A percentile compares a stretch with the other conserved stretches of the same genome.
phyloP scores from a whole-genome alignment of 2,888 invertebrate genomes.

The Drosophila planitibia region DNA sequence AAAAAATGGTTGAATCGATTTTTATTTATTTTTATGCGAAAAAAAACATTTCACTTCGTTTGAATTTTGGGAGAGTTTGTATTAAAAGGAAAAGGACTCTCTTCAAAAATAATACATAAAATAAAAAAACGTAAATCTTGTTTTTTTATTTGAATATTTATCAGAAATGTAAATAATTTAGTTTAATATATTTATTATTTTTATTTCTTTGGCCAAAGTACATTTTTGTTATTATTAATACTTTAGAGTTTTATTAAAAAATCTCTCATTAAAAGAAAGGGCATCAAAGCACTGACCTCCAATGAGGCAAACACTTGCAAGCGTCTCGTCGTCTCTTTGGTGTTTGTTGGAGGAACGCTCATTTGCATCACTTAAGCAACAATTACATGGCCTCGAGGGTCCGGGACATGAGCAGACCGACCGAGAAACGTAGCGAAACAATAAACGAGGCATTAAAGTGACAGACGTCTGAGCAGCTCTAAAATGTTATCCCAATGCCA shows the following conservation, averaged over 20 bases:
- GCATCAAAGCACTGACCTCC: conserved; percentile 6
- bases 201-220: neutral
- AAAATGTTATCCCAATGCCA: conserved; percentile 18
- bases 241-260: neutral
- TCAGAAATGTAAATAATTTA: neutral
- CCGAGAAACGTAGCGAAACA: conserved; percentile 44
- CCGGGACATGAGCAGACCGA: conserved; percentile 7
- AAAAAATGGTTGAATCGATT: neutral
- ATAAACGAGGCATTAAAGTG: conserved; percentile 61
- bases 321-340: conserved; percentile 10
- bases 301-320: neutral
- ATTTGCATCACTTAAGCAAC: conserved; percentile 75
- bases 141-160: neutral
- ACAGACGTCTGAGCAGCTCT: conserved; percentile 44
- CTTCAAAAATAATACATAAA: no score
- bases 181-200: neutral
- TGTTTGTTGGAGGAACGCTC: conserved; percentile 57
- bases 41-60: no score
- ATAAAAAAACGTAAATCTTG: neutral
- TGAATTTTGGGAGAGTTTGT: neutral
- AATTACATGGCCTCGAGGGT: conserved; percentile 66
- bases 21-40: no score
- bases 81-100: no score
- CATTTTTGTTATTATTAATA: neutral
- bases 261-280: neutral